Evolutionary conservation across 2,113 vertebrate genomes (phyloP), one percentile per base, ranked within the genome.

Genomic region (Mobula hypostoma): DNA sequence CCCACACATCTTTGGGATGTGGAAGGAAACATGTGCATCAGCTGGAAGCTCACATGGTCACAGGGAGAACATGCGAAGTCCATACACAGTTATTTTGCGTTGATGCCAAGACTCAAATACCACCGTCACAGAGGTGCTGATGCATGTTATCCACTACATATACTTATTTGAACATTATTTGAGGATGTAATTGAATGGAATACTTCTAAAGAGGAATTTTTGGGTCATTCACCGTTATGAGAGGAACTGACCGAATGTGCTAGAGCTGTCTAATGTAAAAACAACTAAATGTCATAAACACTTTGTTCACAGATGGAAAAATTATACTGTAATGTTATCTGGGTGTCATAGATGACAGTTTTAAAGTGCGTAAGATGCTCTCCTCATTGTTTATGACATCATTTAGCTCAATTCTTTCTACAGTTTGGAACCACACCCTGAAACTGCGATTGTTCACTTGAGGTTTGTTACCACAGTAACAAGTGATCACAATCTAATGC

Each of bases 381-480:
- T 48, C 32, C 2, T 74, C 68, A 93, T 48, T 48, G 40, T 66
- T 90, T 74, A 93, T 21, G 21, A 15, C 70, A 72, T 15, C 21
- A 74, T 72, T 74, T 74, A 74, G 91, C 70, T 74, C 9, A 72
- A 74, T 40, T 48, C 48, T 93, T 36, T 76, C 36, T 11, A 76
- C 2, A 29, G 68, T 40, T 21, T 93, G 40, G 5, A 93, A 93
- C 24, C 36, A 74, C 21, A 32, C 32, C 21, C 36, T 74, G 70
- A 8, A 15, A 56, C 68, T 70, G 5, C 12, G 56, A 74, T 40
- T 48, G 36, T 93, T 40, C 76, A 74, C 9, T 56, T 76, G 40
- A 32, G 36, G 32, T 29, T 56, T 48, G 91, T 56, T 93, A 40
- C 91, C 29, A 74, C n/a, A 93, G 70, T 70, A 93, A 92, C 90